Evolutionary conservation across 2,797 vertebrate genomes (phyloP).

Genomic region (Pseudochaenichthys georgianus): DNA sequence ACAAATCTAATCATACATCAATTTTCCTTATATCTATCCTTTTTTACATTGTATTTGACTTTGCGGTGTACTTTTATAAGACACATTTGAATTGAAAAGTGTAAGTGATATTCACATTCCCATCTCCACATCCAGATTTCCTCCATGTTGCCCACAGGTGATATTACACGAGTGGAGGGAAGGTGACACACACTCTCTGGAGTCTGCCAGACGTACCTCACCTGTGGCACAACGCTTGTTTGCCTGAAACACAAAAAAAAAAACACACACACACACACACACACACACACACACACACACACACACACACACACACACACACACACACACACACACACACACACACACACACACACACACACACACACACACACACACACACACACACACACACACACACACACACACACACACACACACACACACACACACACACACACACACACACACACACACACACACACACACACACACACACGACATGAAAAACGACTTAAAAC

Average conservation of each 20-base stretch:
- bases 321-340: constrained; percentile 24
- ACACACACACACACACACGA: constrained; percentile 7
- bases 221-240: constrained; percentile 85
- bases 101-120: constrained; percentile 88
- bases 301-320: constrained; percentile 5
- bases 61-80: background rate
- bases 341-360: constrained; percentile 3
- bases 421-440: constrained; percentile 15
- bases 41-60: background rate
- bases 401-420: constrained; percentile 4
- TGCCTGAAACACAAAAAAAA: constrained; percentile 79
- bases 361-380: constrained; percentile 12
- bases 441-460: constrained; percentile 10
- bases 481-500: constrained; percentile 20
- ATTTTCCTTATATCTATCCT: background rate
- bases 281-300: constrained; percentile 12
- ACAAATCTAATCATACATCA: background rate
- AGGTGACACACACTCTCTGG: constrained; percentile 85
- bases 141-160: constrained; percentile 85
- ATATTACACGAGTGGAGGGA: constrained; percentile 84
- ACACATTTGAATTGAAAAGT: background rate
- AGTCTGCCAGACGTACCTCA: constrained; percentile 88
- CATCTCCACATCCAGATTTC: constrained; percentile 87
- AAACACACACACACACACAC: constrained; percentile 5
- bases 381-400: too few species aligned